Evolutionary conservation across 92 coral and sea anemone genomes (phyloP), one percentile per base, ranked within the genome.

Genomic region (Muricea muricata): DNA sequence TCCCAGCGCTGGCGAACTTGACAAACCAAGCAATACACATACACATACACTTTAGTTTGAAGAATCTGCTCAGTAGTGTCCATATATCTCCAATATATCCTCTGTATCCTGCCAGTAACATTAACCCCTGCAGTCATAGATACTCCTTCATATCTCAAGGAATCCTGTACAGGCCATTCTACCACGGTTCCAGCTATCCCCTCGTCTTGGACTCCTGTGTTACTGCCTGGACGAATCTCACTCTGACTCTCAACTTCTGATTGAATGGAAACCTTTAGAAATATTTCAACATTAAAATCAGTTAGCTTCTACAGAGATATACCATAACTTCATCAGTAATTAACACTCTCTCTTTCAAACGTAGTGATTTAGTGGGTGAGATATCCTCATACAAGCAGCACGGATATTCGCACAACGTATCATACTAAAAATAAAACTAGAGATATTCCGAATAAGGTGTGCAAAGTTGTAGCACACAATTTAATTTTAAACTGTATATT

Each of bases 91-190:
- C 83, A 78, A 39, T 54, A 78, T 18, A 78, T 39, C 45, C 70
- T 78, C 35, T 78, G 83, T 37, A 78, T 34, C 35, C 83, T 32
- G 17, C 54, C 83, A 56, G 55, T 78, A 13, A 78, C 39, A 33
- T 78, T 32, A 39, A 78, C 63, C 54, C 83, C 58, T 29, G 48
- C 14, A 18, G 40, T 33, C 54, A 78, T 42, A 7, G 28, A 32
- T 40, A 52, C 50, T 57, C 83, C 72, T 26, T 78, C 68, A 33
- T 54, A 28, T 34, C 83, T 55, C 3, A 75, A 15, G 42, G 45
- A 28, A 34, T 78, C 83, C 55, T 50, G 18, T 42, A 33, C 12
- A 12, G 31, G 33, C 25, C 83, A 39, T 15, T n/a, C 7, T 35
- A 47, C 34, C 21, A 12, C 45, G 15, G 80, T 63, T 39, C 12